Evolutionary conservation across 1,140 invertebrate genomes (phyloP).

Genomic region (Hermatobates lingyangjiaoensis): DNA sequence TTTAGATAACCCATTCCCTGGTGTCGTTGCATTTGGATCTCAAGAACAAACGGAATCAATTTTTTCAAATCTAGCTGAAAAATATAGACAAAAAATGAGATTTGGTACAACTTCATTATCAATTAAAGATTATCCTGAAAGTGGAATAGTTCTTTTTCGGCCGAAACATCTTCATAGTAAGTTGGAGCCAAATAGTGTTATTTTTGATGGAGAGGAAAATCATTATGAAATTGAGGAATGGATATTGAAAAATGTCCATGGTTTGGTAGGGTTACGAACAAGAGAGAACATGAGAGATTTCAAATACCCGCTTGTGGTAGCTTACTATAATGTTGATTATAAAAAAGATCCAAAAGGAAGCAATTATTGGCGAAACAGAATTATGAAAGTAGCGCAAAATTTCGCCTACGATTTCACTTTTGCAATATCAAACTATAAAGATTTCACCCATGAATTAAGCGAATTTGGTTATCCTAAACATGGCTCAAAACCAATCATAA

Average conservation of each 20-base stretch:
- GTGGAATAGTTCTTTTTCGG: conserved; percentile 3
- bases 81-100: neutral
- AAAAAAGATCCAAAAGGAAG: conserved; percentile 79
- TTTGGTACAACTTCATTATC: neutral
- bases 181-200: neutral
- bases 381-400: conserved; percentile 85
- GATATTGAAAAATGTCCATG: conserved; percentile 72
- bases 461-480: conserved; percentile 77
- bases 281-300: conserved; percentile 71
- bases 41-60: neutral
- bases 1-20: neutral
- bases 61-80: neutral
- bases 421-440: conserved; percentile 76
- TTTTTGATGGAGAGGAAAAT: conserved; percentile 3
- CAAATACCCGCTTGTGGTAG: conserved; percentile 71
- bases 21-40: neutral
- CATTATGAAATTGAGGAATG: conserved; percentile 52
- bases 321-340: conserved; percentile 91
- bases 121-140: conserved; percentile 7
- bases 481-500: conserved; percentile 73
- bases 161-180: conserved; percentile 1
- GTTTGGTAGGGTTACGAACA: conserved; percentile 76
- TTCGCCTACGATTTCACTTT: conserved; percentile 59
- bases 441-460: conserved; percentile 80
- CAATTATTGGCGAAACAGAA: conserved; percentile 97